Conservation (phyloP, 2,888 invertebrate species). For the Odontocolon sp. region DNA sequence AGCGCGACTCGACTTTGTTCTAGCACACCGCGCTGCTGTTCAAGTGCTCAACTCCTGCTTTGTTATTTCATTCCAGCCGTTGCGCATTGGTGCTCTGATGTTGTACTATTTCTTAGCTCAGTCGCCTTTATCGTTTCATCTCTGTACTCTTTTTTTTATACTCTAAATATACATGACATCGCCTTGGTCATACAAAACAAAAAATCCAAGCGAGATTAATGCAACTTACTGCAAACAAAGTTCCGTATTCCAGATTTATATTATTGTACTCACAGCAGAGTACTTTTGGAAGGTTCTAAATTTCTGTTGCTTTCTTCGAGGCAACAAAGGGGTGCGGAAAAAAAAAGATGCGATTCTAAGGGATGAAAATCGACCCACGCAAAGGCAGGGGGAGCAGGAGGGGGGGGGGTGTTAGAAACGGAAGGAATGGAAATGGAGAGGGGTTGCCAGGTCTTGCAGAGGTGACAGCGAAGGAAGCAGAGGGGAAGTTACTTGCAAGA, state of each 20-base stretch:
- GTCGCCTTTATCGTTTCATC: neutral
- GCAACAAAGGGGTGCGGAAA: slow-evolving; percentile 60
- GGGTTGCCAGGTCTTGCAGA: slow-evolving; percentile 63
- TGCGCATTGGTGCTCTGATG: slow-evolving; percentile 43
- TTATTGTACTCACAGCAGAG: too few species aligned
- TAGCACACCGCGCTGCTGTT: slow-evolving; percentile 35
- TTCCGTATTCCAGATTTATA: too few species aligned
- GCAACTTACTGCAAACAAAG: too few species aligned
- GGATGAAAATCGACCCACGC: slow-evolving; percentile 52
- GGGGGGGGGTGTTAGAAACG: slow-evolving; percentile 36
- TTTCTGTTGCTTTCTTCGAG: slow-evolving; percentile 61
- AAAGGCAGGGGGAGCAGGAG: slow-evolving; percentile 40
- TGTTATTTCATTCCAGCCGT: slow-evolving; percentile 57
- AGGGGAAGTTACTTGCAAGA: slow-evolving; percentile 69
- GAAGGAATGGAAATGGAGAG: slow-evolving; percentile 71
- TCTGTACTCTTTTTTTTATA: too few species aligned
- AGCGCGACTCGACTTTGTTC: slow-evolving; percentile 50
- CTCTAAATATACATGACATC: too few species aligned
- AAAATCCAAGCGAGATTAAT: too few species aligned
- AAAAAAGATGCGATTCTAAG: slow-evolving; percentile 33
- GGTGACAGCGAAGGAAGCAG: slow-evolving; percentile 54
- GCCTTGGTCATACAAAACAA: too few species aligned
- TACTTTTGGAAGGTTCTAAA: too few species aligned
- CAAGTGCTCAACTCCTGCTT: slow-evolving; percentile 54
- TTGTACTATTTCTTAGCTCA: neutral